Percentiles rank a stretch among this genome's conserved stretches.
phyloP scores from a whole-genome alignment of 2,113 vertebrate species.

The Forbesichthys papilliferus region DNA sequence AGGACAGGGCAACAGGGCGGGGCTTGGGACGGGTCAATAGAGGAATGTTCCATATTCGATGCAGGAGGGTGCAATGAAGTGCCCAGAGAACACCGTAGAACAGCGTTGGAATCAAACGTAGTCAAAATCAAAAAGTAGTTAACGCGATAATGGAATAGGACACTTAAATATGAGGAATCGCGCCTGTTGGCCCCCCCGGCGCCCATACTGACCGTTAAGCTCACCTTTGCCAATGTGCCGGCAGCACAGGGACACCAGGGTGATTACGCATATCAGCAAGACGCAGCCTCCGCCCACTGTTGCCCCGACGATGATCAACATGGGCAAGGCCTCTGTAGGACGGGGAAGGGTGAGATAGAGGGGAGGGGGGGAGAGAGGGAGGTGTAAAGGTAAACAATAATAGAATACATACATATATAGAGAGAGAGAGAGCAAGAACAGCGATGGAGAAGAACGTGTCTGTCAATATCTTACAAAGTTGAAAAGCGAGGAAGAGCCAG shows the following conservation, averaged over 20 bases:
- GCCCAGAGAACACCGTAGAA: not conserved
- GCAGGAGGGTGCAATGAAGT: too few relatives aligned
- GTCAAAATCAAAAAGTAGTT: too few relatives aligned
- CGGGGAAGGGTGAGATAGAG: not conserved
- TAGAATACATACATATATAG: not conserved
- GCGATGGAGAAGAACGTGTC: conserved; percentile 18
- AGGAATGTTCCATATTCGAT: too few relatives aligned
- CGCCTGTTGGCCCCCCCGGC: conserved; percentile 34
- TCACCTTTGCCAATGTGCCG: conserved; percentile 82
- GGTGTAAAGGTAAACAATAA: too few relatives aligned
- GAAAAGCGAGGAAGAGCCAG: conserved; percentile 33
- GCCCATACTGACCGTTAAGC: conserved; percentile 74
- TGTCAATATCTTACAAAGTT: conserved; percentile 38
- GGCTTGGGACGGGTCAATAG: too few relatives aligned
- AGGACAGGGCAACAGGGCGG: too few relatives aligned
- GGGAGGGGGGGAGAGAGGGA: not conserved
- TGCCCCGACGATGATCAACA: conserved; percentile 78
- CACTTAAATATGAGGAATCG: conserved; percentile 40
- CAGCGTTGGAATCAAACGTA: conserved; percentile 3
- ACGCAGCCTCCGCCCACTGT: conserved; percentile 75
- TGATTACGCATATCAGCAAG: conserved; percentile 78
- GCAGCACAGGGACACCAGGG: conserved; percentile 81
- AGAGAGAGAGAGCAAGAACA: conserved; percentile 11
- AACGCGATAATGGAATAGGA: not conserved
- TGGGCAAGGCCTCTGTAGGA: conserved; percentile 79